phyloP scores from a whole-genome alignment of 53 echinoderm and acorn worm genomes.

The Luidia sarsii region DNA sequence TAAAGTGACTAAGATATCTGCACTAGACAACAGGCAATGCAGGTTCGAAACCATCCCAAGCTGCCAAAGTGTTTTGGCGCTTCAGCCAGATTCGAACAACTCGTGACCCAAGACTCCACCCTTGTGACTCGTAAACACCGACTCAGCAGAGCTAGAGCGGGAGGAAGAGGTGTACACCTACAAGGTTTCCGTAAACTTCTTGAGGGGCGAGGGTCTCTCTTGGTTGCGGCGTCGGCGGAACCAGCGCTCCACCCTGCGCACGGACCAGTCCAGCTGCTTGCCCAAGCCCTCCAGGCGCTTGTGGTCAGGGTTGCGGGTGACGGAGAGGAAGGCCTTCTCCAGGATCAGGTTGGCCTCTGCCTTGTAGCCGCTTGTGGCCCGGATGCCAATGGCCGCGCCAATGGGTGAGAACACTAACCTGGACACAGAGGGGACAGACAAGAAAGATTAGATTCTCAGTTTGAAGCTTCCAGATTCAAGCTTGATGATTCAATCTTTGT shows the following conservation, averaged over 20 bases:
- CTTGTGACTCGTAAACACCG: too few relatives aligned
- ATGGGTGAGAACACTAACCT: conserved; percentile 83
- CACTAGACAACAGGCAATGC: too few relatives aligned
- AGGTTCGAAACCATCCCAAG: too few relatives aligned
- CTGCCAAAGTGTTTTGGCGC: too few relatives aligned
- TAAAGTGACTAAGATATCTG: too few relatives aligned
- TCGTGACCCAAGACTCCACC: too few relatives aligned
- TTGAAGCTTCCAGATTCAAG: too few relatives aligned
- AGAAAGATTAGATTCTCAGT: too few relatives aligned
- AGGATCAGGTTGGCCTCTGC: conserved; percentile 75
- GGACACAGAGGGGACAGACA: too few relatives aligned
- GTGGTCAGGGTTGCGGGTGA: conserved; percentile 65
- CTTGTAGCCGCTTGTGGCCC: conserved; percentile 43
- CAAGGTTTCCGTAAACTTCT: conserved; percentile 90
- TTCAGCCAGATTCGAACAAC: too few relatives aligned
- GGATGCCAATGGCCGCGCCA: conserved; percentile 66
- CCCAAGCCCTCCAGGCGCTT: conserved; percentile 78
- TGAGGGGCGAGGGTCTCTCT: conserved; percentile 69
- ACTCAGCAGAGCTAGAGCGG: too few relatives aligned
- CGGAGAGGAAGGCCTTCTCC: conserved; percentile 80
- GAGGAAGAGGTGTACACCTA: conserved; percentile 48
- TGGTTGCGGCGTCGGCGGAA: conserved; percentile 81
- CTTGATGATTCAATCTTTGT: too few relatives aligned
- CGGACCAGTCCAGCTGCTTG: conserved; percentile 91
- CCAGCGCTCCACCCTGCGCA: conserved; percentile 81